Base-by-base conservation (phyloP, 2,888 invertebrate species). In the Pandemis corylana region DNA sequence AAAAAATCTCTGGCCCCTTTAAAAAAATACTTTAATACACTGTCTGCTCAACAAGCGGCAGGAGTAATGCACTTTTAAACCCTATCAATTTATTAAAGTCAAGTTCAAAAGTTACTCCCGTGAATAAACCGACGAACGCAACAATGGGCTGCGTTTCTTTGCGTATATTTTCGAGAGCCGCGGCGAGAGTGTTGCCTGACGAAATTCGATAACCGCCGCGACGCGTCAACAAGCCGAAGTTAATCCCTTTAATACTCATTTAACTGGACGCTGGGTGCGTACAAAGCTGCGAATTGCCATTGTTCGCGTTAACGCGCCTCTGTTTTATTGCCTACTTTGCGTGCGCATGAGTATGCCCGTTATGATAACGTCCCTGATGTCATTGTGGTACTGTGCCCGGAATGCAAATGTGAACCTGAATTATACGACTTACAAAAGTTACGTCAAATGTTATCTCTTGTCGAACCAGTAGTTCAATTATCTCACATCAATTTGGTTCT, bases 171-270 rank as follows among this genome's bases (percentile, higher is more conserved):
- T 88, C 80, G 86, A 84, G 84, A 80, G 68, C 76, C 80, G 76
- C 82, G 83, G 86, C 85, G 80, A 84, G 83, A 73, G 76, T 74
- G 72, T 59, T 68, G 68, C 75, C 74, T 76, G 85, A 86, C 87
- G 89, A 89, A 91, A 91, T 88, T 86, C 89, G 90, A 93, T 90
- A 91, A 90, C 89, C 85, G 86, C 86, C 89, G 87, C 88, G 87
- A 89, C 89, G 86, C 92, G 91, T 91, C 92, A 93, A 93, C 93
- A 90, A 92, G 91, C 88, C 91, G 88, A 83, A 90, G 89, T 91
- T 93, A 93, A 93, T 93, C 90, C 90, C 87, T 89, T 92, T 90
- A 89, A 91, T 91, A 90, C 89, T 88, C 87, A 88, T 90, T 92
- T 90, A 89, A 91, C 85, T 83, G 84, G 82, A 79, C 84, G 86